Evolutionary conservation across 2,888 invertebrate species (phyloP).

Genomic region (Zhengitettix transpicula): DNA sequence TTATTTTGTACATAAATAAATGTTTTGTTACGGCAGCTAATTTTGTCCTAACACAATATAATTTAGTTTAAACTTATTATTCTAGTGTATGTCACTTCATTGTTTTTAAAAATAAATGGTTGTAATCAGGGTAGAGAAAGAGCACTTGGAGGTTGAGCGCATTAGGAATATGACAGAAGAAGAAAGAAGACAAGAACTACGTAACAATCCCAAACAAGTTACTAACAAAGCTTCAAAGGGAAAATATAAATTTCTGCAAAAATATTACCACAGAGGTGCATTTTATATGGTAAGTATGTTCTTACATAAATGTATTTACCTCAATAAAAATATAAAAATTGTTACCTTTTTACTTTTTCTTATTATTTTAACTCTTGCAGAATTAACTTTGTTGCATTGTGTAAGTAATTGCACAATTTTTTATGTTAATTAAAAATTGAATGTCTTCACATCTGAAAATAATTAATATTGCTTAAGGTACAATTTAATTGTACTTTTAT

Average conservation of each 20-base stretch:
- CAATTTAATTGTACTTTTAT: too few relatives aligned
- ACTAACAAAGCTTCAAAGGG: slow-evolving; percentile 93
- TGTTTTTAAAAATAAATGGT: too few relatives aligned
- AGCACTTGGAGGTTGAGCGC: slow-evolving; percentile 74
- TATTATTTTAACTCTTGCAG: background rate
- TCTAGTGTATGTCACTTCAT: too few relatives aligned
- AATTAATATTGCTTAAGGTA: too few relatives aligned
- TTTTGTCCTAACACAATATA: too few relatives aligned
- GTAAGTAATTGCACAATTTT: background rate
- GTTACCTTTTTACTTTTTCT: background rate
- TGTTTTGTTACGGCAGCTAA: too few relatives aligned
- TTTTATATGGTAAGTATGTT: slow-evolving; percentile 62
- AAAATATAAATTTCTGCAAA: slow-evolving; percentile 98
- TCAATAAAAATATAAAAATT: background rate
- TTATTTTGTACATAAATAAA: too few relatives aligned
- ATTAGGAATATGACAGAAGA: slow-evolving; percentile 91
- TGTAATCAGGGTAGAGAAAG: slow-evolving; percentile 55
- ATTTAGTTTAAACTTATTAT: too few relatives aligned
- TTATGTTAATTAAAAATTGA: too few relatives aligned
- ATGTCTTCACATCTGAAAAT: too few relatives aligned
- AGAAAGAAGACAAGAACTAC: slow-evolving; percentile 74
- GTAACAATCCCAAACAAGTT: slow-evolving; percentile 78
- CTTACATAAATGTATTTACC: background rate
- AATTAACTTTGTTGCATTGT: background rate
- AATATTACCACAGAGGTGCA: slow-evolving; percentile 98